These are phyloP conservation scores for Noctua fimbriata DNA, from an alignment of 2,888 invertebrate species.

Conservation along the genomic window DNA sequence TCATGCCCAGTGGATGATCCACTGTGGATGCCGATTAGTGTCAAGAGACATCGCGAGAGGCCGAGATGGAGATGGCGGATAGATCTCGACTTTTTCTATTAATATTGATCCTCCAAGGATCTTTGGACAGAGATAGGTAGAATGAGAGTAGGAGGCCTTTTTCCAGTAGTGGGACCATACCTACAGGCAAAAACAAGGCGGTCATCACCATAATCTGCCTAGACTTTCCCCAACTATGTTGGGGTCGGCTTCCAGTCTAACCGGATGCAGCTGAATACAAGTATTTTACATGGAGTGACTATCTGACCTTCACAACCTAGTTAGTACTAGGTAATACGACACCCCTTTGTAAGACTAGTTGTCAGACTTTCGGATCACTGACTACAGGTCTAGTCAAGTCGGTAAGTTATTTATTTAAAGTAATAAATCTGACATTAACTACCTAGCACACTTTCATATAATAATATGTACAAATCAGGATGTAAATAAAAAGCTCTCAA, in stretches of 20 bases:
- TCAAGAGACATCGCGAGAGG: neutral
- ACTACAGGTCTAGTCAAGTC: neutral
- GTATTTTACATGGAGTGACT: neutral
- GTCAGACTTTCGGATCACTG: neutral
- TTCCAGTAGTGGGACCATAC: neutral
- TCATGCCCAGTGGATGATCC: neutral
- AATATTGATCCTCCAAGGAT: too few species aligned
- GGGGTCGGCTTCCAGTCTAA: neutral
- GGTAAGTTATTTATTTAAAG: neutral
- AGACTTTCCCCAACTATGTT: neutral
- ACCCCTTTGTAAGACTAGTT: neutral
- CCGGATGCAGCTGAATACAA: neutral
- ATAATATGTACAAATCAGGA: neutral
- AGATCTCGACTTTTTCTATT: too few species aligned
- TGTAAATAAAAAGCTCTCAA: conserved; percentile 33
- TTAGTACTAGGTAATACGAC: neutral
- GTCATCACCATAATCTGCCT: neutral
- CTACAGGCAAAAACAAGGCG: neutral
- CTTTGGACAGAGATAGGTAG: neutral
- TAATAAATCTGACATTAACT: neutral
- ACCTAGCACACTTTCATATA: neutral
- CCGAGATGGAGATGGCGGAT: neutral
- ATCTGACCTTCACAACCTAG: neutral
- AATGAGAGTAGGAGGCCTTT: neutral
- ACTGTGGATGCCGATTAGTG: neutral